Conservation (phyloP, 2,113 vertebrate genomes). For the Nerophis lumbriciformis region DNA sequence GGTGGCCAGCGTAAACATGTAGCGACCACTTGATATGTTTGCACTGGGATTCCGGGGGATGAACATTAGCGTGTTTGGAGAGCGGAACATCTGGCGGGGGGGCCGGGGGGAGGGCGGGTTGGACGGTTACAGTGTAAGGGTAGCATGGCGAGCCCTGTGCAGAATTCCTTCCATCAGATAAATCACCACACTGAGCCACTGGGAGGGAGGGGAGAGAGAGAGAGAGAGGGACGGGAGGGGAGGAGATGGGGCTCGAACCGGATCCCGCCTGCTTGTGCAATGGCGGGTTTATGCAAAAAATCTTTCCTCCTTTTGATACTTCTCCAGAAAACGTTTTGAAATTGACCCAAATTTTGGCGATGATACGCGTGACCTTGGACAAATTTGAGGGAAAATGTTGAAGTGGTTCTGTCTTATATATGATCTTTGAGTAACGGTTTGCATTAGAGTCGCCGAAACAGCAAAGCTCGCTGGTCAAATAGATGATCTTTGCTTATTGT, state of each 20-base stretch:
- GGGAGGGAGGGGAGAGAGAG: slow-evolving; percentile 51
- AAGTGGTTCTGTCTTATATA: too few species aligned
- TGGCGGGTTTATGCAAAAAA: slow-evolving; percentile 41
- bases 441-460: too few species aligned
- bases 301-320: neutral
- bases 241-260: slow-evolving; percentile 46
- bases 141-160: slow-evolving; percentile 67
- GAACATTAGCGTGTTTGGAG: slow-evolving; percentile 74
- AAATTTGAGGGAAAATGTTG: too few species aligned
- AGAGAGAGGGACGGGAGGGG: slow-evolving; percentile 26
- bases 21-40: slow-evolving; percentile 75
- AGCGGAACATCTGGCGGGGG: slow-evolving; percentile 78
- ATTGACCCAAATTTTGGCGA: too few species aligned
- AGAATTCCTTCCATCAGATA: slow-evolving; percentile 80
- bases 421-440: too few species aligned
- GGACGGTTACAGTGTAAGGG: slow-evolving; percentile 77
- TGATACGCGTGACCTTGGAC: too few species aligned
- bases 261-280: slow-evolving; percentile 61
- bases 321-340: too few species aligned
- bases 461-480: too few species aligned
- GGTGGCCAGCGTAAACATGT: slow-evolving; percentile 60
- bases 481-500: too few species aligned
- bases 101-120: slow-evolving; percentile 71
- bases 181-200: slow-evolving; percentile 74
- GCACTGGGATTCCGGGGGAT: slow-evolving; percentile 69